Evolutionary conservation across 2,113 vertebrate genomes (phyloP), one percentile per base, ranked within the genome.

Genomic region (Thalassarche chlororhynchos): DNA sequence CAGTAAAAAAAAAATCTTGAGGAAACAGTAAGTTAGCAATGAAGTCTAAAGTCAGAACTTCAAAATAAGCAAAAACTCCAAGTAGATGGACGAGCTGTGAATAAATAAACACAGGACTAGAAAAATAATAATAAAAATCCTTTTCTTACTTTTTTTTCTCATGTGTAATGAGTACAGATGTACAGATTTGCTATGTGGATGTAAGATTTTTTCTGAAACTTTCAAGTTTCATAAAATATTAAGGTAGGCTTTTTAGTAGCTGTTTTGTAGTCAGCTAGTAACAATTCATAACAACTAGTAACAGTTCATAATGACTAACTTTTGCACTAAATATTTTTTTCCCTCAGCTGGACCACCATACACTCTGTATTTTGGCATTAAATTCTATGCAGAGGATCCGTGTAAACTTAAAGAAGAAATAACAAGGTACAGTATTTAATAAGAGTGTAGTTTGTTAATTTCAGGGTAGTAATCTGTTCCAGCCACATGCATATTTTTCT

Each of bases 341-440:
- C 68, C 90, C 86, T 95, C 97, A 99, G 99, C 98, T 90, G 99
- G 99, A 88, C 99, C 99, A 21, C 99, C 99, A 13, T 99, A 99
- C 89, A 99, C 99, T 38, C 98, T 99, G 42, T 99, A 99, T 98
- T 99, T 99, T 97, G 99, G 99, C 78, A 99, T 99, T 86, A 99
- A 99, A 95, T 99, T 99, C 97, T 99, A 99, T 74, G 98, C 98
- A 60, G 99, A 99, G 93, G 99, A 99, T 97, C 99, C 99, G 0
- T 99, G 98, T 90, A 99, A 98, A 96, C 98, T 99, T 64, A 99
- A 99, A 93, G 99, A 99, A 95, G 99, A 99, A 98, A 98, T 99
- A 90, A 99, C 99, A 93, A 98, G 98, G 99, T 99, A 98, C 11
- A 29, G 79, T 97, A 94, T 86, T 74, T 76, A 82, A 29, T 92